Evolutionary conservation across 53 echinoderm and acorn worm species (phyloP).

Genomic region (Apostichopus leukothele): DNA sequence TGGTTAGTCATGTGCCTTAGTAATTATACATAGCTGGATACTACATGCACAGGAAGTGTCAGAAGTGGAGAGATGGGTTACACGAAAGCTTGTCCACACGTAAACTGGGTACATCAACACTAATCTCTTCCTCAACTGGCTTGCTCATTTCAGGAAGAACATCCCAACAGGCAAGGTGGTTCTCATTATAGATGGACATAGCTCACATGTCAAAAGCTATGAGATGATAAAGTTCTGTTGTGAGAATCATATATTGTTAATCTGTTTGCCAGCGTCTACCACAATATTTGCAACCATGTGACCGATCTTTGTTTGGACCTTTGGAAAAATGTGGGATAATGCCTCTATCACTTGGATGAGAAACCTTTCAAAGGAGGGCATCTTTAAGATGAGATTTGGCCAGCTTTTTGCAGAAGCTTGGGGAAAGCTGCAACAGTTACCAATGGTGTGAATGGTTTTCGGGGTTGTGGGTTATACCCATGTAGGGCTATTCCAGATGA

Average conservation of each 20-base stretch:
- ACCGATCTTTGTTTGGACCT: constrained; percentile 47
- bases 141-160: constrained; percentile 1
- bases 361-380: constrained; percentile 28
- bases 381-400: constrained; percentile 53
- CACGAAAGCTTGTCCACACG: background rate
- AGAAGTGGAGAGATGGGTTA: constrained; percentile 25
- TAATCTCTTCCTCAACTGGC: constrained; percentile 21
- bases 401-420: constrained; percentile 35
- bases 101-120: constrained; percentile 19
- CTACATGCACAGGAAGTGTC: too few relatives aligned
- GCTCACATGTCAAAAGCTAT: constrained; percentile 32
- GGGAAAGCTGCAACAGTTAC: constrained; percentile 48
- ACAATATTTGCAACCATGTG: constrained; percentile 59
- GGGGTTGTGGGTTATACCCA: too few relatives aligned
- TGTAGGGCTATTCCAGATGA: too few relatives aligned
- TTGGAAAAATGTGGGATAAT: constrained; percentile 42
- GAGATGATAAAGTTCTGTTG: constrained; percentile 44
- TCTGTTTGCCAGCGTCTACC: constrained; percentile 49
- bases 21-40: too few relatives aligned
- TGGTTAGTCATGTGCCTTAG: too few relatives aligned
- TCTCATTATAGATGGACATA: background rate
- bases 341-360: constrained; percentile 40
- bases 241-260: constrained; percentile 26
- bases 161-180: background rate
- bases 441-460: constrained; percentile 42